Conservation (phyloP, 2,888 invertebrate genomes). For the Tachina fera region DNA sequence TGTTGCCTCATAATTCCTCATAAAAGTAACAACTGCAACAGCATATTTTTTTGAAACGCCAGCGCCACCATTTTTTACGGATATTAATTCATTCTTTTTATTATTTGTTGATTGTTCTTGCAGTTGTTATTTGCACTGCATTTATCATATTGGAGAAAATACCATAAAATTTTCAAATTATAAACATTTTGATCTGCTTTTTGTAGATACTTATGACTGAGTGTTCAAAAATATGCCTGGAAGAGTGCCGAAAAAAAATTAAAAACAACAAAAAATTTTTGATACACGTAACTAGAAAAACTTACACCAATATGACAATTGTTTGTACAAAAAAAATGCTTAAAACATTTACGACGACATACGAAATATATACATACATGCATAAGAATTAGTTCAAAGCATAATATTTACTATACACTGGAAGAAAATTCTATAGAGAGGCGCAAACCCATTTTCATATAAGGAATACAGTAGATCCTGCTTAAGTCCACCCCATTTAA, state of each 20-base stretch:
- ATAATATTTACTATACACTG: conserved; percentile 3
- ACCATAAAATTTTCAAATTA: conserved; percentile 65
- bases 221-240: conserved; percentile 2
- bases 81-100: conserved; percentile 37
- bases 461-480: no score
- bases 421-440: background rate
- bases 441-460: background rate
- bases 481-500: no score
- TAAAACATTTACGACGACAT: conserved; percentile 23
- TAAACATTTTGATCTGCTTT: conserved; percentile 20
- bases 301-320: conserved; percentile 62
- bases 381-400: conserved; percentile 28
- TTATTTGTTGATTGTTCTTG: conserved; percentile 35
- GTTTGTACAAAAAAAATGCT: conserved; percentile 50
- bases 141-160: conserved; percentile 48
- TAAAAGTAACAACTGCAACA: conserved; percentile 17
- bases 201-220: conserved; percentile 4
- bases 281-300: conserved; percentile 8
- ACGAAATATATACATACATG: background rate
- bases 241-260: conserved; percentile 10
- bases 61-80: conserved; percentile 66
- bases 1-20: conserved; percentile 32
- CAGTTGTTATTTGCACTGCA: conserved; percentile 9
- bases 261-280: background rate
- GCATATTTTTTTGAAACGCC: conserved; percentile 56